Evolutionary conservation across 2,113 vertebrate species (phyloP), one percentile per base, ranked within the genome.

Genomic region (Sorex fumeus): DNA sequence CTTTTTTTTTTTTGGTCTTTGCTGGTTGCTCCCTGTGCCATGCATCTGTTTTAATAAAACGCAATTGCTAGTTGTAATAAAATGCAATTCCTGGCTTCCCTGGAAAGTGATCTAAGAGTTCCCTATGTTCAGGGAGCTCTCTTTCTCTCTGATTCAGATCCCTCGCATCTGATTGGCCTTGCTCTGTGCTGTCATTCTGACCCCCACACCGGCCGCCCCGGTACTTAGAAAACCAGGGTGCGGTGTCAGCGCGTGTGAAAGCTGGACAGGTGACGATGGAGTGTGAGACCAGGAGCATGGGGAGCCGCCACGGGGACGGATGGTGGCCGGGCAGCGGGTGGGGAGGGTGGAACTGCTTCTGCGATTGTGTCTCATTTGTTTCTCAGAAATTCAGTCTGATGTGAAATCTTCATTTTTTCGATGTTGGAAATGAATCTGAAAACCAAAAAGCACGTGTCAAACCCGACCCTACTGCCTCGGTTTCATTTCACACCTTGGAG

Each of bases 401-500:
- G 74, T 53, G 83, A 91, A 86, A 85, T 80, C 66, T 90, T 66
- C 32, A 82, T 79, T 90, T 94, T 75, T 40, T 74, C 91, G 77
- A 50, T 71, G 64, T 74, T 91, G 34, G 87, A 53, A 95, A 64
- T 36, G 2, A 87, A 82, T 83, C 21, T 28, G 28, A 66, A 66
- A 4, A 27, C 10, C 1, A 3, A 66, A 30, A 62, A 34, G 66
- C 27, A 2, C 3, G 40, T 32, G 76, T 71, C 83, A 91, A 92
- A 75, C 47, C 60, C 88, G 91, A 81, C 60, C 12, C 5, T 62
- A 71, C 0, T 27, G 8, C 66, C 80, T 69, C 78, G 64, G 57
- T 88, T 79, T 74, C 50, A 76, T 75, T 90, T 91, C 82, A 62
- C 69, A 85, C 90, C 74, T 90, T 45, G 19, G 43, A 79, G 77